A percentile compares a stretch with the other conserved stretches of the same genome.
These are phyloP conservation scores for Drosophila borealis DNA, from an alignment of 2,888 invertebrate genomes.

Conservation along the genomic window DNA sequence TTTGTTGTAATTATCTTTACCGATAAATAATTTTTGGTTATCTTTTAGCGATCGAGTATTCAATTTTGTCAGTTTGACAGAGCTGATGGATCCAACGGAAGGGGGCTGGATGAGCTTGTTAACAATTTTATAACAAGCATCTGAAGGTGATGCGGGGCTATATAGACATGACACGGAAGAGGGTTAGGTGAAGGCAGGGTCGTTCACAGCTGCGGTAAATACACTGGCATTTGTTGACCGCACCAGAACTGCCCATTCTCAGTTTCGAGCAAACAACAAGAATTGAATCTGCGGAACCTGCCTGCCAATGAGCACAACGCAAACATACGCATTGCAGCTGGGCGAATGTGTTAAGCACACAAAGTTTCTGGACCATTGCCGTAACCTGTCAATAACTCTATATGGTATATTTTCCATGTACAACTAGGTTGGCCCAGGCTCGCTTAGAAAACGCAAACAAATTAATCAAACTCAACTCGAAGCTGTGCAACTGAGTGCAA, in stretches of 20 bases:
- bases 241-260: not conserved
- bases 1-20: constrained; percentile 53
- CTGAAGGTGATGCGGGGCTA: constrained; percentile 10
- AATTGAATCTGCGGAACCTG: constrained; percentile 12
- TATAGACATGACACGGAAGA: constrained; percentile 46
- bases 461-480: constrained; percentile 73
- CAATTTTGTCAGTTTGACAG: constrained; percentile 55
- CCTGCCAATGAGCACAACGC: constrained; percentile 55
- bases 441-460: constrained; percentile 73
- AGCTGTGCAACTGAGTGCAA: constrained; percentile 55
- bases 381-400: constrained; percentile 70
- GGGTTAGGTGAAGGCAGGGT: constrained; percentile 9
- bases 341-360: constrained; percentile 69
- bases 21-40: constrained; percentile 38
- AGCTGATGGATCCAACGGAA: constrained; percentile 20
- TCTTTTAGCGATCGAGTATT: constrained; percentile 16
- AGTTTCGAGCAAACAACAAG: constrained; percentile 36
- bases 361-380: constrained; percentile 60
- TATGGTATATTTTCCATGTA: constrained; percentile 41
- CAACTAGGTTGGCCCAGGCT: not conserved
- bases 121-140: constrained; percentile 63
- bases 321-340: constrained; percentile 77
- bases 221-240: constrained; percentile 57
- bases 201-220: constrained; percentile 54
- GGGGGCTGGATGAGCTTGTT: constrained; percentile 30